phyloP scores from a whole-genome alignment of 2,113 vertebrate genomes.

The Lophius piscatorius region DNA sequence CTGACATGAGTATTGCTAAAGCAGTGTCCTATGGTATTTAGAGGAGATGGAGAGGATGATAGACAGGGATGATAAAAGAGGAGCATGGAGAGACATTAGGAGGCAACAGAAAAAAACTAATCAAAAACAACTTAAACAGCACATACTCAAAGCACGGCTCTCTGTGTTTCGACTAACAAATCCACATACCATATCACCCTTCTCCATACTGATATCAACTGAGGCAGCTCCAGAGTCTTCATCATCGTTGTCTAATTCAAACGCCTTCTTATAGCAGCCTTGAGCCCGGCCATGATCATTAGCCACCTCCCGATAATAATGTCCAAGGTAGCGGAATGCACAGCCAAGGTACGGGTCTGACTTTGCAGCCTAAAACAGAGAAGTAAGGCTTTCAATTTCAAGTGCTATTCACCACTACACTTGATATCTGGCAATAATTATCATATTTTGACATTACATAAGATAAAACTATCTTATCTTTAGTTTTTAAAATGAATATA shows the following conservation, averaged over 20 bases:
- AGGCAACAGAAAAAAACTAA: background rate
- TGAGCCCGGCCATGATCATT: constrained; percentile 87
- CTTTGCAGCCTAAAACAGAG: constrained; percentile 89
- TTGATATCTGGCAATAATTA: background rate
- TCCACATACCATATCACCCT: constrained; percentile 87
- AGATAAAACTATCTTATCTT: no score
- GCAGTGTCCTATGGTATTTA: constrained; percentile 83
- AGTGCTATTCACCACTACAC: background rate
- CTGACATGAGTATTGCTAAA: constrained; percentile 85
- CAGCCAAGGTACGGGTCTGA: constrained; percentile 86
- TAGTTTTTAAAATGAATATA: background rate
- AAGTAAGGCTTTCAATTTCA: constrained; percentile 7
- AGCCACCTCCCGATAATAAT: constrained; percentile 89
- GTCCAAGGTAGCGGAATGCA: constrained; percentile 89
- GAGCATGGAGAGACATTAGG: no score
- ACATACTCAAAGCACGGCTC: no score
- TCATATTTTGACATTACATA: no score
- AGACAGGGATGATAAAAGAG: background rate
- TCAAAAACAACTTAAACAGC: background rate
- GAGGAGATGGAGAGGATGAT: background rate
- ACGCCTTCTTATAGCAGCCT: constrained; percentile 96
- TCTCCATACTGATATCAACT: constrained; percentile 90
- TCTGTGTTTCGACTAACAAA: background rate
- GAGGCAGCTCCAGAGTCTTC: constrained; percentile 88
- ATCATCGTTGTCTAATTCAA: constrained; percentile 87